Evolutionary conservation across 2,113 vertebrate species (phyloP), one percentile per base, ranked within the genome.

Genomic region (Pteronura brasiliensis): DNA sequence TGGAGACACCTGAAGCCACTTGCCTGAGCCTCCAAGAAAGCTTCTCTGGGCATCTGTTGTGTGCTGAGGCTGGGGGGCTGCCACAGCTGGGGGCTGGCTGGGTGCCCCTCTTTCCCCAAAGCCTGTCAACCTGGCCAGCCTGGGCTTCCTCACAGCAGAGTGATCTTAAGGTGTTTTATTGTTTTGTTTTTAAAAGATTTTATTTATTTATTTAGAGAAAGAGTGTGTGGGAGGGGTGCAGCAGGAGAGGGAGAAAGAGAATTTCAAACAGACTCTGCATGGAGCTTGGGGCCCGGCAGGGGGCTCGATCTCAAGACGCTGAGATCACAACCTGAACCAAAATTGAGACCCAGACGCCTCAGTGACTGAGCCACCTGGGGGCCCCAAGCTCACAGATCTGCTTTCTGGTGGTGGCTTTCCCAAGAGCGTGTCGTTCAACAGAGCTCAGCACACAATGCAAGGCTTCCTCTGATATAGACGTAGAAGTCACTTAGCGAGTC

Each of bases 371-470:
- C 18, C 67, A 36, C 34, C 17, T 18, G 34, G 34, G 65, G 31
- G 8, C 67, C 67, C 17, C 34, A 36, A 69, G 34, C n/a, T n/a
- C 7, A 34, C 4, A 67, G 36, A 57, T 9, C 39, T 80, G 57
- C 81, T 59, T 44, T 44, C 63, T 42, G 34, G 80, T 42, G 47
- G 31, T 34, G 63, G 36, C 31, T 81, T 49, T n/a, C 29, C 29
- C 13, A 1, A 42, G 1, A 81, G 42, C 7, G 0, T 57, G 80
- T 31, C 23, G 14, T 8, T 36, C n/a, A 23, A 21, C 1, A 65
- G 39, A 63, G n/a, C 2, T 5, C 8, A 14, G 42, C 4, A 44
- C 55, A 67, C 0, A 4, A 21, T 4, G 1, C 13, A 10, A 85
- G 34, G 15, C 34, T 74, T 57, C 61, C 63, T 57, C 71, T 34